Conservation (phyloP, 1,140 invertebrate species). For the Branchinecta lindahli region DNA sequence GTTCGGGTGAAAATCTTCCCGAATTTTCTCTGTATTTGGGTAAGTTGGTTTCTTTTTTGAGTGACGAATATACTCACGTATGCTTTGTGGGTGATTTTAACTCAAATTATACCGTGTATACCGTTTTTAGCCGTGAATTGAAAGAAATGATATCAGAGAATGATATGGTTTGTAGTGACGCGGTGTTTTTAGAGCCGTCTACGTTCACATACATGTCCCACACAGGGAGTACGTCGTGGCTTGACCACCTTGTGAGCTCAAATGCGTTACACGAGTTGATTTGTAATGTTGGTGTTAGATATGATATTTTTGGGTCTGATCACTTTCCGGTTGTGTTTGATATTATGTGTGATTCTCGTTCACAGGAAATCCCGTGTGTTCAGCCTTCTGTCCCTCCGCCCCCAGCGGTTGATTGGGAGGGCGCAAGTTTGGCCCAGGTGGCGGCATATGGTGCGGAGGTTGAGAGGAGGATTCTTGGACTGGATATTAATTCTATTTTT, state of each 20-base stretch:
- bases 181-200: constrained; percentile 3
- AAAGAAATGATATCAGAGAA: neutral
- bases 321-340: too few species aligned
- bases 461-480: too few species aligned
- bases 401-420: too few species aligned
- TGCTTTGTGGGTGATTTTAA: constrained; percentile 6
- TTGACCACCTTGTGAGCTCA: neutral
- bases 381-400: too few species aligned
- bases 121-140: constrained; percentile 3
- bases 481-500: too few species aligned
- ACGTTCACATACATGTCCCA: neutral
- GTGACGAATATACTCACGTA: too few species aligned
- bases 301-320: neutral
- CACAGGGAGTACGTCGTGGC: neutral
- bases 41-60: neutral
- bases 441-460: too few species aligned
- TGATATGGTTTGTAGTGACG: too few species aligned
- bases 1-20: neutral
- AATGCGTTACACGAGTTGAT: neutral
- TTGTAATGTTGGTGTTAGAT: neutral
- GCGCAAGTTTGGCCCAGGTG: too few species aligned
- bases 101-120: neutral
- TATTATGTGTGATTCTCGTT: too few species aligned
- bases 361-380: too few species aligned
- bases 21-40: constrained; percentile 9